phyloP scores from a whole-genome alignment of 1,140 invertebrate species.

The Drosophila subobscura region DNA sequence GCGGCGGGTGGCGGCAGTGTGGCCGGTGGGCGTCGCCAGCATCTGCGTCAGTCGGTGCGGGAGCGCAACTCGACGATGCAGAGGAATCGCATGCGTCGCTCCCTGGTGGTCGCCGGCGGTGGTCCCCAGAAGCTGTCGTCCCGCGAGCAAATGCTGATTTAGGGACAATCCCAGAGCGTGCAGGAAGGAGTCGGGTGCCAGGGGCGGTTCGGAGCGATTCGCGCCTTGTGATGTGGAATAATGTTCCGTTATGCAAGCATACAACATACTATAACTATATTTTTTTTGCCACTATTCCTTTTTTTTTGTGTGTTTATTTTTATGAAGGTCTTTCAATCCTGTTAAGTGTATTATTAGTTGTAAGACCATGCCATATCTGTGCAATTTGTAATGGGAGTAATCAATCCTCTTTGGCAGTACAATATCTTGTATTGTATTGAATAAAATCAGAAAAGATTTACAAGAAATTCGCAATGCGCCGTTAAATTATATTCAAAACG shows the following conservation, averaged over 20 bases:
- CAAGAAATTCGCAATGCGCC: not conserved
- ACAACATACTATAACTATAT: slow-evolving; percentile 15
- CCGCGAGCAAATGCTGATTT: slow-evolving; percentile 68
- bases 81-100: slow-evolving; percentile 68
- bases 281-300: slow-evolving; percentile 28
- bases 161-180: not conserved
- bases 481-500: slow-evolving; percentile 19
- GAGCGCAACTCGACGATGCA: slow-evolving; percentile 69
- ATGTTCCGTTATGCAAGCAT: slow-evolving; percentile 42
- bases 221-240: slow-evolving; percentile 72
- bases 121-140: slow-evolving; percentile 48
- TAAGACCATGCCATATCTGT: slow-evolving; percentile 30
- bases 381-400: slow-evolving; percentile 27
- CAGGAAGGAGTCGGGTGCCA: not conserved
- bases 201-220: slow-evolving; percentile 41
- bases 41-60: slow-evolving; percentile 67
- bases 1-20: slow-evolving; percentile 3
- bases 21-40: slow-evolving; percentile 46
- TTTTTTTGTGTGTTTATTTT: slow-evolving; percentile 20
- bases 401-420: not conserved
- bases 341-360: slow-evolving; percentile 19
- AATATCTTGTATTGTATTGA: not conserved
- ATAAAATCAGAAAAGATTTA: not conserved
- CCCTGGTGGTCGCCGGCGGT: slow-evolving; percentile 47
- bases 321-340: not conserved